These are phyloP conservation scores for Tenthredo distinguenda DNA, from an alignment of 2,888 invertebrate genomes.

Conservation along the genomic window DNA sequence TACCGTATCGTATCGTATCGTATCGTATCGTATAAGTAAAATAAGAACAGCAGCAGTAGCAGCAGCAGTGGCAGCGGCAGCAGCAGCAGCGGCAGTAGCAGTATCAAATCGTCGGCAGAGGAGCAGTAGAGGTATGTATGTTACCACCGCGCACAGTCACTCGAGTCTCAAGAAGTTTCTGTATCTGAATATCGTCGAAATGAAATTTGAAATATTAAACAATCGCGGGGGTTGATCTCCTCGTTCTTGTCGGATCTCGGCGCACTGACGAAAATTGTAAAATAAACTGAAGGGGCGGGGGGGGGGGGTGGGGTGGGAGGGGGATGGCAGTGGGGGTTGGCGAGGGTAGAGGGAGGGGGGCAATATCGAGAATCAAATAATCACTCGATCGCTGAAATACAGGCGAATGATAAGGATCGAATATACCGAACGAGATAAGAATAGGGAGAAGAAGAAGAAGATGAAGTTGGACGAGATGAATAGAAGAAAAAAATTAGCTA, in stretches of 20 bases:
- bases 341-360: not conserved
- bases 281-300: not conserved
- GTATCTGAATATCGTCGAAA: not conserved
- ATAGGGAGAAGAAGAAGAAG: not conserved
- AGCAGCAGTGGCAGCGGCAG: not conserved
- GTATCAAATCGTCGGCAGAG: not conserved
- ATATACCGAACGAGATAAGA: not conserved
- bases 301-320: not conserved
- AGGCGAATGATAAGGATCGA: not conserved
- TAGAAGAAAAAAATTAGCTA: not conserved
- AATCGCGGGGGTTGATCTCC: not conserved
- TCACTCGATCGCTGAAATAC: not conserved
- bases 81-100: slow-evolving; percentile 16
- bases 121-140: not conserved
- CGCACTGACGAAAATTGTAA: slow-evolving; percentile 2
- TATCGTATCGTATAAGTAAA: not conserved
- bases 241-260: not conserved
- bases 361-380: not conserved
- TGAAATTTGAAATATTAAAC: not conserved
- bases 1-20: not conserved
- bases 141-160: slow-evolving; percentile 28
- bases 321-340: not conserved
- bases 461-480: not conserved
- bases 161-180: not conserved
- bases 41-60: not conserved